Evolutionary conservation across 2,797 vertebrate species (phyloP), one percentile per base, ranked within the genome.

Genomic region (Ataeniobius toweri): DNA sequence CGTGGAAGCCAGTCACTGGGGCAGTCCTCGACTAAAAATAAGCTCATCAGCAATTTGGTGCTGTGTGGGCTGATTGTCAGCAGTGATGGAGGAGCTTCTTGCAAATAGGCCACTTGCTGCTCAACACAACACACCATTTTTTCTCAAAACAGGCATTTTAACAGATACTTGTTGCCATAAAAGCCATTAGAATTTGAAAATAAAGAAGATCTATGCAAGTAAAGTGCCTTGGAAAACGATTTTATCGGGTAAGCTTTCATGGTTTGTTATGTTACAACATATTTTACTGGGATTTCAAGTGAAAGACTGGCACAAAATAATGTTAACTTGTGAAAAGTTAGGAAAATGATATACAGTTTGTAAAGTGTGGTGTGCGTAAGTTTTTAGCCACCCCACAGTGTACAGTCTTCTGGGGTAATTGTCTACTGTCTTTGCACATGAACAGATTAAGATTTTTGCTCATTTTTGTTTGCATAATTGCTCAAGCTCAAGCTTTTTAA

Each of bases 31-130:
- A 88, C 92, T 93, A 92, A 94, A 94, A 94, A 93, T 93, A 92
- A 93, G 92, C 89, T 91, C 87, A 94, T 95, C 94, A 94, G 94
- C 93, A 93, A 86, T 93, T 93, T 93, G 89, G 73, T 89, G 88
- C 86, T 80, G 90, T 83, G 92, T 90, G 91, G 92, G 93, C 90
- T 74, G 90, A 88, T 88, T 92, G 91, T 92, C 89, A 91, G 90
- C 86, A 63, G 41, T 91, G 88, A 91, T 92, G 86, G 89, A 90
- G 69, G 84, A 88, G 89, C 86, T 75, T 88, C 67, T 88, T 67
- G 79, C 79, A 83, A 90, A 87, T 58, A 82, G 78, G 80, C 73
- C 44, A 70, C 86, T 85, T 71, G 70, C 82, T 73, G 79, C 85
- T 87, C 77, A n/a, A 51, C 70, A 77, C 56, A 61, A 63, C 71